Percentiles rank a stretch among this genome's conserved stretches.
These are phyloP conservation scores for Bothrops jararaca DNA, from an alignment of 2,113 vertebrate species.

Conservation along the genomic window DNA sequence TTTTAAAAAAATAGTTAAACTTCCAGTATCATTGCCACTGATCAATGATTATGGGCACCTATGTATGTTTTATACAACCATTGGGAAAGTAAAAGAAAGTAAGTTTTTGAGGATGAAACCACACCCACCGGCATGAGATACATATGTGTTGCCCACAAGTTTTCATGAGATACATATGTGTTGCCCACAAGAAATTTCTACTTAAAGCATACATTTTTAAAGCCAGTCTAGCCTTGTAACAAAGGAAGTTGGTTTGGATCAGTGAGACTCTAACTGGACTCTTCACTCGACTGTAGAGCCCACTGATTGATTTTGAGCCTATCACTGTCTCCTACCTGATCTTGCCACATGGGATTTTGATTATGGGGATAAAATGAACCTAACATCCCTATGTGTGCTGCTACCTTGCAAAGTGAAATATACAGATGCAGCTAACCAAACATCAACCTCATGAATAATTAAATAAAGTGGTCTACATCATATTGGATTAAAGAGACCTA, in stretches of 20 bases:
- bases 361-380: neutral
- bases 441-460: neutral
- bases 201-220: neutral
- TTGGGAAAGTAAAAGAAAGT: neutral
- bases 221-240: neutral
- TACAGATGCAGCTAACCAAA: neutral
- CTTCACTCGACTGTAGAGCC: neutral
- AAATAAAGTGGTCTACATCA: neutral
- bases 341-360: neutral
- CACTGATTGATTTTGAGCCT: neutral
- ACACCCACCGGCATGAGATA: neutral
- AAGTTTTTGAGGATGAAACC: neutral
- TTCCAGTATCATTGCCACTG: neutral
- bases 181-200: neutral
- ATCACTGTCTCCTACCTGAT: neutral
- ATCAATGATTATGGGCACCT: neutral
- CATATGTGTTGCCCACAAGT: neutral
- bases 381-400: neutral
- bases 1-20: neutral
- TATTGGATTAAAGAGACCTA: neutral
- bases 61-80: neutral
- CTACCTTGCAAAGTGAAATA: neutral
- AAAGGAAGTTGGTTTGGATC: neutral
- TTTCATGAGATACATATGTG: neutral
- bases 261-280: neutral